Base-by-base conservation (phyloP, 2,888 invertebrate genomes). In the Drosophila kuntzei region DNA sequence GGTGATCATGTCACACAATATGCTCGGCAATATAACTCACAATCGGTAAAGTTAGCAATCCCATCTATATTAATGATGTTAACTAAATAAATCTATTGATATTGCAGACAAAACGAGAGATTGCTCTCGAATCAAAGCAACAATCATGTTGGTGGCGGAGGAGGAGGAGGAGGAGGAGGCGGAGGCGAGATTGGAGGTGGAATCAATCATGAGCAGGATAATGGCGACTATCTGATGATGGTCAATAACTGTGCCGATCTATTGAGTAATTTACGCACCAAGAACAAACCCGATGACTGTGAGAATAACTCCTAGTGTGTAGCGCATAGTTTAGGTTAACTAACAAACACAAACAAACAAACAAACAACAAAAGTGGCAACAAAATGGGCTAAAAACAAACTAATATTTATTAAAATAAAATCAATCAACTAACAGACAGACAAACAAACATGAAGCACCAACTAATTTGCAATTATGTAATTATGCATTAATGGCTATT, bases 221-320 rank as follows among this genome's bases (percentile, higher is more conserved):
- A 92, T 77, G 93, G 93, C 59, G 93, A 93, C 76, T 92, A 92
- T 79, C 90, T 92, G 91, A 93, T 94, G 32, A 93, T 94, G 81
- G 94, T 94, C 82, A 94, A 94, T 72, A 94, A 94, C 79, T 95
- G 94, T 90, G 94, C 94, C 11, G 95, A 95, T 88, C 93, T 95
- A 34, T 91, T 95, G 14, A 93, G 94, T 44, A 94, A 94, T 89
- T 92, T 92, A 68, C 91, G 92, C 80, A 90, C 89, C 85, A 92
- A 92, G 90, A 92, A 92, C 90, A 92, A 92, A 92, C 87, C 91
- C 85, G 92, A 92, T 90, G 92, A 92, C 91, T 92, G 92, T 92
- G 92, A 91, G 90, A 91, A 91, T 89, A 92, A 92, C 91, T 91
- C 91, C 91, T 91, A 91, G 91, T 92, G 88, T 90, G 84, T 91